These are phyloP conservation scores for Caenorhabditis sp. DNA, from an alignment of 2,888 invertebrate species.

Conservation along the genomic window DNA sequence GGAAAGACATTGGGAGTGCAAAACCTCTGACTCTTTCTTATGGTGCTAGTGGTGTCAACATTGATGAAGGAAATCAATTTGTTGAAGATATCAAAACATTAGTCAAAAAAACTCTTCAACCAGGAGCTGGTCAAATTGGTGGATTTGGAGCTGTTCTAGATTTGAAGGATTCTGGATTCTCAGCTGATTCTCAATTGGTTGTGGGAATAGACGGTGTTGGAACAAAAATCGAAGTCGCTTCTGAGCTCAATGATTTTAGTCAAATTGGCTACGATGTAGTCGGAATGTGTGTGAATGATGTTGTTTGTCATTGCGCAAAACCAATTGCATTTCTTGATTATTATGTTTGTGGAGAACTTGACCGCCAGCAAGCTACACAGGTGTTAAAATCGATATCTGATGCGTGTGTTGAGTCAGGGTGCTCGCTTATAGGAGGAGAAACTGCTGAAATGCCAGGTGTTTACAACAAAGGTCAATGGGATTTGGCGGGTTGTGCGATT, in stretches of 20 bases:
- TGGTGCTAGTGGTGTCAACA: constrained; percentile 88
- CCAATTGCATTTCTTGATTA: constrained; percentile 96
- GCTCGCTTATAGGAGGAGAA: constrained; percentile 89
- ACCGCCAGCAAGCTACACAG: constrained; percentile 74
- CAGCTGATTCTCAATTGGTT: constrained; percentile 85
- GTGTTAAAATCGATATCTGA: constrained; percentile 83
- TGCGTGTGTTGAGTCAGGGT: constrained; percentile 85
- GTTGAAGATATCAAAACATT: constrained; percentile 84
- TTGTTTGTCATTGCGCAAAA: constrained; percentile 91
- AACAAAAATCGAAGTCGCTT: constrained; percentile 85
- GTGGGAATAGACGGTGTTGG: constrained; percentile 96
- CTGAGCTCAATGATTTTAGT: constrained; percentile 12
- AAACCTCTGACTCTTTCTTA: constrained; percentile 76
- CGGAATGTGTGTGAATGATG: constrained; percentile 95
- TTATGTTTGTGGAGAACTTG: constrained; percentile 87
- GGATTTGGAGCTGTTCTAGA: constrained; percentile 94
- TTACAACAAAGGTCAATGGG: constrained; percentile 87
- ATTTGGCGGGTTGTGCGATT: constrained; percentile 93
- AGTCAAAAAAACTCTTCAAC: constrained; percentile 70
- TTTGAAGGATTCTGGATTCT: constrained; percentile 77
- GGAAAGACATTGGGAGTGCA: constrained; percentile 83
- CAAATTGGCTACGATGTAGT: constrained; percentile 88
- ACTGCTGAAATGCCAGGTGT: constrained; percentile 97
- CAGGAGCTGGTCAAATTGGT: constrained; percentile 74
- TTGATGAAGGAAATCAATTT: constrained; percentile 86